phyloP scores from a whole-genome alignment of 2,888 invertebrate species.

The Drosophila neonasuta region DNA sequence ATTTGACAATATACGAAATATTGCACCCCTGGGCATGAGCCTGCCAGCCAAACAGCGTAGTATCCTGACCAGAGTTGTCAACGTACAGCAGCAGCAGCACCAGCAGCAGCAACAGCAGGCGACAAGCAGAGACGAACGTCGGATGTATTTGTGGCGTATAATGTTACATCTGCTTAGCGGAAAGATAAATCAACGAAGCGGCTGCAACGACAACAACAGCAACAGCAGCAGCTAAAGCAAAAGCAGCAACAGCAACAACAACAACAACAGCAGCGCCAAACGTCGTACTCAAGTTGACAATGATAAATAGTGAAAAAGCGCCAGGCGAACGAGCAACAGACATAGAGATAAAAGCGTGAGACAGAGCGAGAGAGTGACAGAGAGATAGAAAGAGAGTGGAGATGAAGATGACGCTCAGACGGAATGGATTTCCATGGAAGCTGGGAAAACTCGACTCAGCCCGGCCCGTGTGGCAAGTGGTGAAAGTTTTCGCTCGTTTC shows the following conservation, averaged over 20 bases:
- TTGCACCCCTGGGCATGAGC: slow-evolving; percentile 71
- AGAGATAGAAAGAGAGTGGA: background rate
- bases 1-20: slow-evolving; percentile 78
- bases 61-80: slow-evolving; percentile 66
- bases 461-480: slow-evolving; percentile 63
- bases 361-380: slow-evolving; percentile 6
- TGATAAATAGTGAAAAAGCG: slow-evolving; percentile 78
- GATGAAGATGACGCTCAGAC: slow-evolving; percentile 44
- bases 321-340: slow-evolving; percentile 63
- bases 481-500: slow-evolving; percentile 66
- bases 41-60: slow-evolving; percentile 21
- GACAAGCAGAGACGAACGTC: slow-evolving; percentile 60
- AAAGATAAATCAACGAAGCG: slow-evolving; percentile 75
- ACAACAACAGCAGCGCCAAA: slow-evolving; percentile 67
- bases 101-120: slow-evolving; percentile 40
- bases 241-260: slow-evolving; percentile 35
- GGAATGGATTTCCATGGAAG: slow-evolving; percentile 33
- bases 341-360: slow-evolving; percentile 24
- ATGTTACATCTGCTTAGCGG: slow-evolving; percentile 77
- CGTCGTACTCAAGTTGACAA: slow-evolving; percentile 78
- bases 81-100: slow-evolving; percentile 42
- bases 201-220: slow-evolving; percentile 41
- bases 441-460: slow-evolving; percentile 29
- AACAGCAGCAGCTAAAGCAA: slow-evolving; percentile 18
- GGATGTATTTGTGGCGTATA: slow-evolving; percentile 78